These are phyloP conservation scores for Mylabris phalerata DNA, from an alignment of 1,140 invertebrate species.

Conservation along the genomic window DNA sequence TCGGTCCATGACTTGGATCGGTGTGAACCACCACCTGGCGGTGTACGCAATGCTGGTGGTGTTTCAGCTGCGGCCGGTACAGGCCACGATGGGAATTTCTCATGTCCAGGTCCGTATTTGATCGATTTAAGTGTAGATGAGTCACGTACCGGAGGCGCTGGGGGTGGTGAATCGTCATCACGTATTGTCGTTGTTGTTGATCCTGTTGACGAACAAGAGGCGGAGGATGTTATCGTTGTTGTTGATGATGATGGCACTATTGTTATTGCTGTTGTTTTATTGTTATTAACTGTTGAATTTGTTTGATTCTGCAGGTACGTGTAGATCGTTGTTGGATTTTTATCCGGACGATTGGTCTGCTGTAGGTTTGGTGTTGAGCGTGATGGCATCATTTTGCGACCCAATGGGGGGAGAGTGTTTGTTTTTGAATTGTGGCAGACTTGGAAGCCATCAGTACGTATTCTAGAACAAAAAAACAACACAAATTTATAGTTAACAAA, in stretches of 20 bases:
- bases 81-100: conserved; percentile 77
- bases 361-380: conserved; percentile 45
- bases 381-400: conserved; percentile 38
- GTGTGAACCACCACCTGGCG: conserved; percentile 50
- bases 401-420: neutral
- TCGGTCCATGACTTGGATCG: conserved; percentile 69
- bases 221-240: conserved; percentile 9
- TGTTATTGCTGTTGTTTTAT: too few relatives aligned
- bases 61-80: conserved; percentile 48
- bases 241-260: conserved; percentile 11
- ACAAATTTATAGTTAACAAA: neutral
- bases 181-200: conserved; percentile 10
- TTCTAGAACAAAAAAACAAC: conserved; percentile 14
- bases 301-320: conserved; percentile 40
- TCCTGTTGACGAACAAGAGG: neutral
- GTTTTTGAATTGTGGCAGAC: neutral
- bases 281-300: conserved; percentile 2
- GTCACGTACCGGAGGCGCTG: conserved; percentile 59
- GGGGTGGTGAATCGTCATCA: conserved; percentile 45
- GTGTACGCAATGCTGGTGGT: conserved; percentile 45
- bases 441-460: conserved; percentile 27
- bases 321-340: conserved; percentile 32
- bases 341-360: conserved; percentile 21
- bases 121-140: conserved; percentile 60
- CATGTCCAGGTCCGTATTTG: conserved; percentile 67